Evolutionary conservation across 2,797 vertebrate genomes (phyloP), one percentile per base, ranked within the genome.

Genomic region (Manis crassicaudata): DNA sequence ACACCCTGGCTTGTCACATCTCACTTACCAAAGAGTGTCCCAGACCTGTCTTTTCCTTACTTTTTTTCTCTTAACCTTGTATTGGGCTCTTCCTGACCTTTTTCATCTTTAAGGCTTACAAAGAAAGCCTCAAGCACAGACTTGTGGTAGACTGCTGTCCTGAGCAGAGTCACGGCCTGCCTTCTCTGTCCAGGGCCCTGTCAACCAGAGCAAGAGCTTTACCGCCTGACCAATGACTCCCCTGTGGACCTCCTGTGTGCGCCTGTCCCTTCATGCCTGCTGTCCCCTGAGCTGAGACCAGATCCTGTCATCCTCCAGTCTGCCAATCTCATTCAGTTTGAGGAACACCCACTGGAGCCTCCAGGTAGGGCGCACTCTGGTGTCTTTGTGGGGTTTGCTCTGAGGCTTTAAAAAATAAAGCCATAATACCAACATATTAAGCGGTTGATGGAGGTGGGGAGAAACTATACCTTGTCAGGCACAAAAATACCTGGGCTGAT

Each of bases 211-310:
- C 98, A 99, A 1, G 99, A 99, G 97, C 99, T 99, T 14, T 98
- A 99, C 94, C 98, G 97, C 97, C 98, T 99, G 96, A 97, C 98
- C 6, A 98, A 96, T 1, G 97, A 97, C 17, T 99, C 99, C 72
- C 99, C 99, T 0, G 97, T 99, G 43, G 99, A 99, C 98, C 99
- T 99, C 63, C 97, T 99, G 96, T 99, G 99, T 86, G 99, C 99
- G 12, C 99, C 99, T 0, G 99, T 99, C 40, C 99, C 99, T 5
- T 99, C 99, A 82, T 99, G 99, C 97, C 98, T 99, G 25, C 99
- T 99, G 0, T 99, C 99, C 27, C 99, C 99, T 5, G 99, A 99
- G 96, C 99, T 99, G 97, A 99, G 99, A 95, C 99, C 99, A 0
- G 99, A 99, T 97, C 99, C 99, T 0, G 99, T 99, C 43, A 94